phyloP scores from a whole-genome alignment of 2,113 vertebrate genomes.

The Calidris pugnax region DNA sequence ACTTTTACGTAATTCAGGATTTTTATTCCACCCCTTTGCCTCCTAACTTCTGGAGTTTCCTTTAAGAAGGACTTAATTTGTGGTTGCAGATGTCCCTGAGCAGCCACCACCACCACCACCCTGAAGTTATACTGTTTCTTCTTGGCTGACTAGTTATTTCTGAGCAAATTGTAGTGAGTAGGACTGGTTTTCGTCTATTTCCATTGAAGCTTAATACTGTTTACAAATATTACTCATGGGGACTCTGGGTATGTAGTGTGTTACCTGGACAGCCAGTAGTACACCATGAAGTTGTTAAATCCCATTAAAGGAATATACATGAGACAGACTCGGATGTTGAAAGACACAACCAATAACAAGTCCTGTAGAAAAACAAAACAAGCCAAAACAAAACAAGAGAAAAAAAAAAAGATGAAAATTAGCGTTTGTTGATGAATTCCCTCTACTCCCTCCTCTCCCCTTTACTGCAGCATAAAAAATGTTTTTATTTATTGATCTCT shows the following conservation, averaged over 20 bases:
- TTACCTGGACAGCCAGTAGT: constrained; percentile 67
- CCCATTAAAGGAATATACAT: constrained; percentile 69
- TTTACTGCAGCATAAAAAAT: neutral
- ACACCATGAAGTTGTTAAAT: constrained; percentile 53
- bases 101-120: neutral
- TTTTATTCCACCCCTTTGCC: neutral
- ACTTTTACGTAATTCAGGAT: neutral
- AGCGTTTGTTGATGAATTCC: neutral
- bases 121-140: neutral
- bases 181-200: neutral
- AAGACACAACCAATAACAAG: neutral
- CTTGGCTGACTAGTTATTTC: neutral
- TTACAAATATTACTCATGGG: neutral
- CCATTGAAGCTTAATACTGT: neutral
- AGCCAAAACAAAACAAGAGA: neutral
- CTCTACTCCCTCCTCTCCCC: neutral
- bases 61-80: neutral
- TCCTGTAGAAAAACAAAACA: constrained; percentile 10
- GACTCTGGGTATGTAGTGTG: neutral
- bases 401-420: neutral
- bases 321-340: constrained; percentile 43
- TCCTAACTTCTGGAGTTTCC: neutral
- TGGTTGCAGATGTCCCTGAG: neutral
- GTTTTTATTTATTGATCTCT: neutral
- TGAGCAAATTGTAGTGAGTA: neutral